A percentile compares a stretch with the other conserved stretches of the same genome.
Evolutionary conservation across 2,888 invertebrate species (phyloP).

Genomic region (Synanthedon andrenaeformis): DNA sequence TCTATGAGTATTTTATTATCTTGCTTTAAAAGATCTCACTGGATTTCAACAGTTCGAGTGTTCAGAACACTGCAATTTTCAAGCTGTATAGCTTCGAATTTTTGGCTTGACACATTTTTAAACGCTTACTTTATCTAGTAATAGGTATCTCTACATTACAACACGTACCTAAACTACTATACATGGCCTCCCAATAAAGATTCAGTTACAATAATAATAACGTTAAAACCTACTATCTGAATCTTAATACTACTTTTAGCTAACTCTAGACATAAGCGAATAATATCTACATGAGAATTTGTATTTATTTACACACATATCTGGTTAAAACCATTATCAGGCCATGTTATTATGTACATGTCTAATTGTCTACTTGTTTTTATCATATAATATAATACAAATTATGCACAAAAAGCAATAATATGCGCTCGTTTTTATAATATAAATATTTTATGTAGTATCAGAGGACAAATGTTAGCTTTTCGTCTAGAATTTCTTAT

Average conservation of each 20-base stretch:
- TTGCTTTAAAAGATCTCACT: slow-evolving; percentile 49
- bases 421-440: not conserved
- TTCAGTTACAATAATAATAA: not conserved
- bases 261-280: not conserved
- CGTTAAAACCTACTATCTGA: not conserved
- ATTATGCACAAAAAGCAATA: not conserved
- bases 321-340: not conserved
- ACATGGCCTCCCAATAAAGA: slow-evolving; percentile 44
- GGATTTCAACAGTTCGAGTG: slow-evolving; percentile 47
- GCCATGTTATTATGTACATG: slow-evolving; percentile 32
- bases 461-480: not conserved
- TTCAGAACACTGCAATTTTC: slow-evolving; percentile 69
- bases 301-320: not conserved
- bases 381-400: slow-evolving; percentile 1
- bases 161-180: slow-evolving; percentile 1
- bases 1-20: slow-evolving; percentile 62
- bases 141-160: slow-evolving; percentile 29
- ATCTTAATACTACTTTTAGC: not conserved
- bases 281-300: not conserved
- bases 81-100: slow-evolving; percentile 63
- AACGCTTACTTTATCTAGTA: slow-evolving; percentile 32
- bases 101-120: slow-evolving; percentile 64
- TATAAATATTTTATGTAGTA: not conserved
- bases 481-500: slow-evolving; percentile 31
- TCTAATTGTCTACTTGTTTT: slow-evolving; percentile 36